Evolutionary conservation across 2,888 invertebrate genomes (phyloP), one percentile per base, ranked within the genome.

Genomic region (Pandemis corylana): DNA sequence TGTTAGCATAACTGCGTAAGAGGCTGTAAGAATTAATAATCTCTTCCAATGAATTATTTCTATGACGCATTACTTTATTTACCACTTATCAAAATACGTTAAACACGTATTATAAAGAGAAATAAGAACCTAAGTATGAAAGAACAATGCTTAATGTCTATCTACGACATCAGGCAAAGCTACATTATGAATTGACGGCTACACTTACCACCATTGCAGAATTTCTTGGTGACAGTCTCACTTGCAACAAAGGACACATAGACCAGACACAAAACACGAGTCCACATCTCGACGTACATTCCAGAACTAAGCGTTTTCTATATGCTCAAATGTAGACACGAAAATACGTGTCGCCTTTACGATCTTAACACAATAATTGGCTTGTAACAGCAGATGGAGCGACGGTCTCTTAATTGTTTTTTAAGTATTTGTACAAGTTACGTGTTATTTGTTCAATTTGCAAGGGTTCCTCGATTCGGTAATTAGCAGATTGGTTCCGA

Each of bases 161-260:
- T 46, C 0, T 3, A 46, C 51, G 2, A 5, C n/a, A 2, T 7
- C 6, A n/a, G n/a, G 15, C 53, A 53, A 53, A 53, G n/a, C 36
- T 12, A 36, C 3, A 0, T 42, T 44, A 44, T 13, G 7, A 28
- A 7, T n/a, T 41, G 44, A n/a, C 12, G 7, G 13, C 53, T 20
- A 36, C 28, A 51, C 65, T 70, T 76, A 91, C 91, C 90, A 75
- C 86, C 85, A 73, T 80, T 85, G 74, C 92, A 91, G 12, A 83
- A 79, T 76, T 91, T 91, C 70, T 85, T 90, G 3, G 81, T 84
- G 0, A 92, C 83, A 75, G 80, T 85, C 56, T 88, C 87, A 0
- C 84, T 77, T 0, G 77, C 80, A 62, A 76, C 66, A 66, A 7
- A 73, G 5, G 65, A 79, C n/a, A 75, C 71, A 77, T 46, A 80